Evolutionary conservation across 2,797 vertebrate species (phyloP), one percentile per base, ranked within the genome.

Genomic region (Karalla daura): DNA sequence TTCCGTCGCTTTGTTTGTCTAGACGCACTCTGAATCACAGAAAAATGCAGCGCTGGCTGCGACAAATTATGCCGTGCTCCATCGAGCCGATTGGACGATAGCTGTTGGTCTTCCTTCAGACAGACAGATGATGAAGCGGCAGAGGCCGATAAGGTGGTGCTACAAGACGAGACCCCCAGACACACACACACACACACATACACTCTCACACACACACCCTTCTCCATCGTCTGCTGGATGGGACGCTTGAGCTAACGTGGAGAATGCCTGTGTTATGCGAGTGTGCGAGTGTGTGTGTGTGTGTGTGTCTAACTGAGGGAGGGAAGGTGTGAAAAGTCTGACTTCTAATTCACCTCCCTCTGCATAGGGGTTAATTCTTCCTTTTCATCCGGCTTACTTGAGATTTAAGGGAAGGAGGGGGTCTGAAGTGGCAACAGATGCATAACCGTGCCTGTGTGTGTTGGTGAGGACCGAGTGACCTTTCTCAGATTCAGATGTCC

Each of bases 321-420:
- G 50, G 59, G 64, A 86, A 80, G 75, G 90, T 90, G 89, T 90
- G 84, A 91, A 90, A 86, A 81, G 71, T 87, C 58, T 90, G 92
- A 89, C 88, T 90, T 81, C 78, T 83, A 63, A 73, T 89, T 91
- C 89, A 89, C 86, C 89, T 88, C 66, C 58, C 36, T 64, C 63
- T 75, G 55, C 50, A 91, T 90, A 44, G 47, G 90, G 87, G 89
- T 76, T 77, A 52, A 85, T 91, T 92, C 87, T 89, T 79, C 75
- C 62, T 58, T 52, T 81, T 80, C 85, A 86, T 91, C 85, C 81
- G 78, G 80, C 88, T 85, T 82, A 78, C 56, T 69, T 30, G 44
- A 70, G 53, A 81, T 75, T 86, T 76, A 39, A 70, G 53, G 52
- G 56, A 54, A 24, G 65, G 56, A 33, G 36, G 35, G 51, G 37